These are phyloP conservation scores for Gerris buenoi DNA, from an alignment of 1,140 invertebrate species.

Conservation along the genomic window DNA sequence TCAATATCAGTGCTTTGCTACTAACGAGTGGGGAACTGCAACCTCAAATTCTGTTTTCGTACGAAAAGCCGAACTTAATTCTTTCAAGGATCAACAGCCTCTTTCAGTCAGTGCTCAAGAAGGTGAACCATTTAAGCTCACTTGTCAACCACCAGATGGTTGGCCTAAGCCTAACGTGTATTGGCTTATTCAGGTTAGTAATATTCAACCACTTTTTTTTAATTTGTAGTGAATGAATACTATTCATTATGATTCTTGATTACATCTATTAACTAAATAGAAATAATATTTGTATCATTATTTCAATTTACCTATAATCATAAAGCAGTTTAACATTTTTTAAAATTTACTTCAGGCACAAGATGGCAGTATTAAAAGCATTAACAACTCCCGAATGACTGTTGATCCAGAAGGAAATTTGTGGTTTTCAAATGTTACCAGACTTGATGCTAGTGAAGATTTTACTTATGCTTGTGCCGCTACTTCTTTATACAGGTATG, in stretches of 20 bases:
- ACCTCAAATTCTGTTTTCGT: constrained; percentile 90
- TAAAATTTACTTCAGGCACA: constrained; percentile 38
- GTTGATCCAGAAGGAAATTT: constrained; percentile 84
- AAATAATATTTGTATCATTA: no score
- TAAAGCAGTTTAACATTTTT: no score
- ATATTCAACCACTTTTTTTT: background rate
- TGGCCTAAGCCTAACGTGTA: constrained; percentile 87
- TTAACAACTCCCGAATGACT: constrained; percentile 85
- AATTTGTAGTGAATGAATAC: background rate
- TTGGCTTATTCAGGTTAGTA: constrained; percentile 62
- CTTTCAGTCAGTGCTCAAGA: constrained; percentile 52
- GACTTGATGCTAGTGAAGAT: constrained; percentile 61
- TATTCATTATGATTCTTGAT: background rate
- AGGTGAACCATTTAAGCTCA: constrained; percentile 71
- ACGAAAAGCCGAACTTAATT: constrained; percentile 83
- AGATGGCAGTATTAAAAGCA: constrained; percentile 62
- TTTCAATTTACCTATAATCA: no score
- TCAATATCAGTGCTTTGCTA: constrained; percentile 93
- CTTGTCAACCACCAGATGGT: constrained; percentile 79
- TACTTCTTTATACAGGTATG: constrained; percentile 52
- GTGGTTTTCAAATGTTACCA: constrained; percentile 87
- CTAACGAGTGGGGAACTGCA: constrained; percentile 85
- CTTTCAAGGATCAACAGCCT: constrained; percentile 64
- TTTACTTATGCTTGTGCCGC: constrained; percentile 80
- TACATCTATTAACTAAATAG: no score